Conservation (phyloP, 2,888 invertebrate genomes). For the Pogonocherus hispidulus region DNA sequence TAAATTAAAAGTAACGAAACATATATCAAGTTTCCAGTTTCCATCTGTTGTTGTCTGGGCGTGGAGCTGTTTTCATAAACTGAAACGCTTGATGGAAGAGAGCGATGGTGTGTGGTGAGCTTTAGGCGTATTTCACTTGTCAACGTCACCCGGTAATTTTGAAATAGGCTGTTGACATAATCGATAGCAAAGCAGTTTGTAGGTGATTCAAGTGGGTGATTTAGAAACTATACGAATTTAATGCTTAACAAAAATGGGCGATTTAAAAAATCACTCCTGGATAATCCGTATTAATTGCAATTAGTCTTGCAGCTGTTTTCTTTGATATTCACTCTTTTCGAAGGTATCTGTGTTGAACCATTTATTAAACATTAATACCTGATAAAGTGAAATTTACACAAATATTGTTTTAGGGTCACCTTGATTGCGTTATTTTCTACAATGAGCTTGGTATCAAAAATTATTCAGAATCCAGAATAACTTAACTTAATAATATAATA, state of each 20-base stretch:
- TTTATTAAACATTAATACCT: slow-evolving; percentile 24
- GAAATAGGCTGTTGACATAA: slow-evolving; percentile 37
- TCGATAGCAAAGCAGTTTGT: slow-evolving; percentile 31
- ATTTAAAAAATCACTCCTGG: slow-evolving; percentile 20
- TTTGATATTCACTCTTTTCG: slow-evolving; percentile 22
- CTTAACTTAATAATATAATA: too few relatives aligned
- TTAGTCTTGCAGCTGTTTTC: slow-evolving; percentile 25
- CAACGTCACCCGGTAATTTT: slow-evolving; percentile 33
- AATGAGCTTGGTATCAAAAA: slow-evolving; percentile 12
- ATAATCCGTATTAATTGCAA: slow-evolving; percentile 28
- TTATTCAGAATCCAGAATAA: too few relatives aligned
- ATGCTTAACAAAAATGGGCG: slow-evolving; percentile 32
- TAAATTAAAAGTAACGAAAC: too few relatives aligned
- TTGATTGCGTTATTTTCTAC: slow-evolving; percentile 19
- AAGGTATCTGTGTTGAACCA: slow-evolving; percentile 24
- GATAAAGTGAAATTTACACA: slow-evolving; percentile 30
- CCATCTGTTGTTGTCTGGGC: too few relatives aligned
- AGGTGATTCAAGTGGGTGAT: slow-evolving; percentile 35
- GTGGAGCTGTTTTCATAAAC: too few relatives aligned
- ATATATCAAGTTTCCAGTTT: too few relatives aligned
- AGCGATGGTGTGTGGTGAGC: slow-evolving; percentile 13
- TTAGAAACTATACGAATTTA: slow-evolving; percentile 33
- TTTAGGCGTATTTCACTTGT: slow-evolving; percentile 19
- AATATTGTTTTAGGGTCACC: slow-evolving; percentile 26
- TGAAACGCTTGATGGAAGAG: background rate